A percentile compares a stretch with the other conserved stretches of the same genome.
Evolutionary conservation across 2,113 vertebrate species (phyloP).

Genomic region (Baryphthengus martii): DNA sequence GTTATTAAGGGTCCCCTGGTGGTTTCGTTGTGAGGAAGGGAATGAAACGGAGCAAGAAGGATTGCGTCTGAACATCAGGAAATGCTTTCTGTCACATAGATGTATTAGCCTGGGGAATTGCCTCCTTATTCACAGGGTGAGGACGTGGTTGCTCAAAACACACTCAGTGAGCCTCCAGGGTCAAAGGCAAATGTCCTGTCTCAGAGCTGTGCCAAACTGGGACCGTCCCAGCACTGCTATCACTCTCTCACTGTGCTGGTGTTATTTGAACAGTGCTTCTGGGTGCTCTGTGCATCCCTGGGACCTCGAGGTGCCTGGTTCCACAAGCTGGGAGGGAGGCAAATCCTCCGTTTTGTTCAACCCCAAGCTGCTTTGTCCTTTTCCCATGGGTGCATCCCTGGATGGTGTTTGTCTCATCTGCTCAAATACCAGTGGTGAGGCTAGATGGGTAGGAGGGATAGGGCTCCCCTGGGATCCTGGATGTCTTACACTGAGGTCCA

Average conservation of each 20-base stretch:
- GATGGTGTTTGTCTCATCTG: not conserved
- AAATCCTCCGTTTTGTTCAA: fast-evolving
- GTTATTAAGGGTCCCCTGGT: not conserved
- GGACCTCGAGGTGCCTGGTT: fast-evolving
- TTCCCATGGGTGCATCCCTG: fast-evolving
- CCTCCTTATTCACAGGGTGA: not conserved
- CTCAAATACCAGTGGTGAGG: not conserved
- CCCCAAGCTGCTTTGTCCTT: not conserved
- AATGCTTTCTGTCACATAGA: conserved; percentile 15
- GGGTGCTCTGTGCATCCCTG: not conserved
- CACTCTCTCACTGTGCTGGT: not conserved
- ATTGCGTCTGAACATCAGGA: not conserved
- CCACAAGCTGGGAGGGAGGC: not conserved
- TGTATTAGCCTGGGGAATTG: not conserved
- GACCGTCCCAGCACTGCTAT: not conserved
- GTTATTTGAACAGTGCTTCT: not conserved
- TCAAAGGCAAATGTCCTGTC: not conserved
- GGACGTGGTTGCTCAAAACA: not conserved
- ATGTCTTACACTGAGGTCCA: not conserved
- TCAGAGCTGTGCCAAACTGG: not conserved
- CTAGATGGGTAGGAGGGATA: not conserved
- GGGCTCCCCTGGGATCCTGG: not conserved
- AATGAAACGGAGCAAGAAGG: conserved; percentile 19
- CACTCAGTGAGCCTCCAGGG: fast-evolving
- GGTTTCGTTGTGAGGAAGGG: not conserved